A percentile compares a stretch with the other conserved stretches of the same genome.
phyloP scores from a whole-genome alignment of 2,888 invertebrate genomes.

The Atethmia centrago region DNA sequence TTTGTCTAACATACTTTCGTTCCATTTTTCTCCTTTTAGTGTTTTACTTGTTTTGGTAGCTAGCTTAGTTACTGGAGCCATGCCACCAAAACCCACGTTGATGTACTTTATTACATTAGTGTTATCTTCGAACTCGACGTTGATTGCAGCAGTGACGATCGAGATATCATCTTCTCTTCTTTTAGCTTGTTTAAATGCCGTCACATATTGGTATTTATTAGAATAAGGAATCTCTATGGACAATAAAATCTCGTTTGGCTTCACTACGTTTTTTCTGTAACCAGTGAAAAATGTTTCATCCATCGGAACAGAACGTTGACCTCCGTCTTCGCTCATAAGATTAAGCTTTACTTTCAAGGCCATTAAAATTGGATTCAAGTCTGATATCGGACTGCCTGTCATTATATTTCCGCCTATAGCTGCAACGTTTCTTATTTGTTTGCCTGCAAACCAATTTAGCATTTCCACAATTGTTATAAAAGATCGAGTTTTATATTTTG shows the following conservation, averaged over 20 bases:
- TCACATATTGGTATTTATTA: slow-evolving; percentile 92
- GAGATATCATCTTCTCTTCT: slow-evolving; percentile 97
- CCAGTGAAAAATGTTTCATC: slow-evolving; percentile 95
- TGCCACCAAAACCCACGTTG: slow-evolving; percentile 96
- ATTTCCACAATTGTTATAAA: slow-evolving; percentile 94
- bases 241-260: slow-evolving; percentile 93
- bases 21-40: slow-evolving; percentile 92
- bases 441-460: slow-evolving; percentile 98
- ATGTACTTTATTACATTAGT: slow-evolving; percentile 90
- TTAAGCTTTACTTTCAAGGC: slow-evolving; percentile 95
- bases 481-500: slow-evolving; percentile 92
- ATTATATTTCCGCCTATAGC: slow-evolving; percentile 98
- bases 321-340: slow-evolving; percentile 89
- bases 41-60: slow-evolving; percentile 92
- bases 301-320: slow-evolving; percentile 91
- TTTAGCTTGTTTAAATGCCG: slow-evolving; percentile 96
- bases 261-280: slow-evolving; percentile 93
- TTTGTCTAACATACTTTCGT: slow-evolving; percentile 92
- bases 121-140: slow-evolving; percentile 91
- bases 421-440: slow-evolving; percentile 98
- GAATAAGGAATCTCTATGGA: slow-evolving; percentile 94
- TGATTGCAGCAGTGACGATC: slow-evolving; percentile 95
- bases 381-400: slow-evolving; percentile 99
- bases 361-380: slow-evolving; percentile 97
- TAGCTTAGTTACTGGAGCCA: slow-evolving; percentile 97